phyloP scores from a whole-genome alignment of 2,113 vertebrate species.

The Cyanoliseus patagonus region DNA sequence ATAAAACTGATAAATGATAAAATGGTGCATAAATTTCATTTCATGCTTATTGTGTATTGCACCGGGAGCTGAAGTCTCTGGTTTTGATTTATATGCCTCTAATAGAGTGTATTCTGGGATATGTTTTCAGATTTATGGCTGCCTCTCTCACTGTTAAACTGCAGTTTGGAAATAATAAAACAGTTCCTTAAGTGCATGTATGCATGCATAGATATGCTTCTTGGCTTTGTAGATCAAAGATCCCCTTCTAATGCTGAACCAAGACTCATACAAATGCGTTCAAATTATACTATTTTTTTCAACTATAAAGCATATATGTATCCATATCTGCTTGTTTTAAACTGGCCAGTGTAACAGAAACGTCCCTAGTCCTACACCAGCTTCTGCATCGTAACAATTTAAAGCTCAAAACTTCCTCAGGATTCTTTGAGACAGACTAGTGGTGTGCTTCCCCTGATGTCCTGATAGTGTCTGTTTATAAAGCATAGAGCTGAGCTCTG shows the following conservation, averaged over 20 bases:
- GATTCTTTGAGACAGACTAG: neutral
- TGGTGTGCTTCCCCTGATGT: neutral
- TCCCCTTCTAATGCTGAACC: neutral
- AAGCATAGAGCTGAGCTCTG: neutral
- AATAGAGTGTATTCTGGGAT: neutral
- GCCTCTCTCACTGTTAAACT: neutral
- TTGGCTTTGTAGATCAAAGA: neutral
- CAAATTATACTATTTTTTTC: neutral
- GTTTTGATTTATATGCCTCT: conserved; percentile 27
- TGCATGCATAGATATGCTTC: neutral
- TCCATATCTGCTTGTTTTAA: neutral
- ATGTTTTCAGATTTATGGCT: conserved; percentile 36
- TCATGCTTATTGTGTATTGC: neutral
- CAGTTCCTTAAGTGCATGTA: neutral
- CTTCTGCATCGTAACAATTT: neutral
- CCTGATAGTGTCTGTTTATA: neutral
- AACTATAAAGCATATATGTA: neutral
- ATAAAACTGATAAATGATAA: neutral
- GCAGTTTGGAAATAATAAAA: conserved; percentile 9
- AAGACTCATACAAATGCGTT: neutral
- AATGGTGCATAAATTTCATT: conserved; percentile 21
- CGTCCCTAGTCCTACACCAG: neutral
- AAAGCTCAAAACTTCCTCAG: neutral
- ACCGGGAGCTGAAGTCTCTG: neutral
- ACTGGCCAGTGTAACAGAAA: neutral